Percentiles rank a stretch among this genome's conserved stretches.
These are phyloP conservation scores for Aphodius granarius DNA, from an alignment of 2,888 invertebrate species.

Conservation along the genomic window DNA sequence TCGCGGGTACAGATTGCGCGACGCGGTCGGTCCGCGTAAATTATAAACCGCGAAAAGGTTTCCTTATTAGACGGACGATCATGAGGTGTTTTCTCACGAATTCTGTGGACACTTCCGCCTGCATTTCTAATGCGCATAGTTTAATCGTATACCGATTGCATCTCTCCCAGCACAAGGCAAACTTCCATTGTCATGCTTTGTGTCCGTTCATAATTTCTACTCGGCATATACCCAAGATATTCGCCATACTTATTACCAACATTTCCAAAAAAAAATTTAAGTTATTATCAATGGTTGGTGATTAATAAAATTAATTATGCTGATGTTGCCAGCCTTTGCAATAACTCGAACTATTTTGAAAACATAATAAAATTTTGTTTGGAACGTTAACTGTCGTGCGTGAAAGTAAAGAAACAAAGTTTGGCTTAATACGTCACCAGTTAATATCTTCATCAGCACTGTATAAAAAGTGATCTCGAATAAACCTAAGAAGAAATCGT, in stretches of 20 bases:
- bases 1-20: slow-evolving; percentile 39
- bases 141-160: background rate
- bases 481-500: background rate
- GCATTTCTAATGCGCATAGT: background rate
- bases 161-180: background rate
- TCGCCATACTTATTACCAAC: background rate
- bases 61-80: slow-evolving; percentile 24
- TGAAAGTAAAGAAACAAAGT: too few relatives aligned
- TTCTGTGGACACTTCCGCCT: background rate
- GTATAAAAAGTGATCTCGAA: background rate
- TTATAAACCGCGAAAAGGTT: slow-evolving; percentile 35
- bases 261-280: too few relatives aligned
- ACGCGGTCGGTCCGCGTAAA: slow-evolving; percentile 34
- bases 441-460: background rate
- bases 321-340: too few relatives aligned
- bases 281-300: too few relatives aligned
- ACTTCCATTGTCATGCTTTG: background rate
- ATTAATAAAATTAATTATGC: too few relatives aligned
- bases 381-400: too few relatives aligned
- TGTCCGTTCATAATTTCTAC: background rate
- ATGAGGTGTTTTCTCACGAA: background rate
- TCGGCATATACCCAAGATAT: background rate
- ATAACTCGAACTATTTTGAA: too few relatives aligned
- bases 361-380: too few relatives aligned
- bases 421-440: too few relatives aligned